A percentile compares a stretch with the other conserved stretches of the same genome.
Conservation (phyloP, 2,888 invertebrate species). For the Coenonympha glycerion region DNA sequence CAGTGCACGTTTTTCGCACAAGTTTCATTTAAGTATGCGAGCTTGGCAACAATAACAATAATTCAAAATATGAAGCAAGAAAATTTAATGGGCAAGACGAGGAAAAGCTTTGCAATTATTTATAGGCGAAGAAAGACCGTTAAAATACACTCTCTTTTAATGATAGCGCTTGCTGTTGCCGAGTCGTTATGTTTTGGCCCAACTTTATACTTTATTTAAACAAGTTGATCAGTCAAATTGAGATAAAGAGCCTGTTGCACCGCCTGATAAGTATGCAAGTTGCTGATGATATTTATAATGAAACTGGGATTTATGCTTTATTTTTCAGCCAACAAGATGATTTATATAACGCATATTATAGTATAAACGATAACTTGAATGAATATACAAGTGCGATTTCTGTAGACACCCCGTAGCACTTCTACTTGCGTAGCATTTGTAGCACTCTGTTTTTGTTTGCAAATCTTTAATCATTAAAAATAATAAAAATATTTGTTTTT, state of each 20-base stretch:
- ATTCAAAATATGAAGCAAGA: slow-evolving; percentile 23
- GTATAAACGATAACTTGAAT: too few relatives aligned
- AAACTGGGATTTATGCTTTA: background rate
- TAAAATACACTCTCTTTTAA: slow-evolving; percentile 21
- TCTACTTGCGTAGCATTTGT: background rate
- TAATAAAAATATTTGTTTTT: too few relatives aligned
- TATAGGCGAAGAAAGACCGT: slow-evolving; percentile 17
- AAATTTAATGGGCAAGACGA: slow-evolving; percentile 25
- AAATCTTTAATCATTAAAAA: too few relatives aligned
- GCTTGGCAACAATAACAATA: slow-evolving; percentile 20
- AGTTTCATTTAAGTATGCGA: slow-evolving; percentile 20
- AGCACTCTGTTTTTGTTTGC: background rate
- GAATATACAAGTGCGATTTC: too few relatives aligned
- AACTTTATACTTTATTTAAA: background rate
- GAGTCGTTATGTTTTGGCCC: slow-evolving; percentile 15
- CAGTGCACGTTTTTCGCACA: slow-evolving; percentile 9
- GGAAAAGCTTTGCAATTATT: slow-evolving; percentile 24
- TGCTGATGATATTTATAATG: background rate
- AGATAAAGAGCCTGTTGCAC: too few relatives aligned
- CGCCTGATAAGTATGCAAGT: too few relatives aligned
- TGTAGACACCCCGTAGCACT: too few relatives aligned
- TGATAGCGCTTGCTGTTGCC: slow-evolving; percentile 17
- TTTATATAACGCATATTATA: too few relatives aligned
- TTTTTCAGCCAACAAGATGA: too few relatives aligned
- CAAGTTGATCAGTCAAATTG: background rate